Base-by-base conservation (phyloP, 2,113 vertebrate species). In the Sceloporus tristichus region DNA sequence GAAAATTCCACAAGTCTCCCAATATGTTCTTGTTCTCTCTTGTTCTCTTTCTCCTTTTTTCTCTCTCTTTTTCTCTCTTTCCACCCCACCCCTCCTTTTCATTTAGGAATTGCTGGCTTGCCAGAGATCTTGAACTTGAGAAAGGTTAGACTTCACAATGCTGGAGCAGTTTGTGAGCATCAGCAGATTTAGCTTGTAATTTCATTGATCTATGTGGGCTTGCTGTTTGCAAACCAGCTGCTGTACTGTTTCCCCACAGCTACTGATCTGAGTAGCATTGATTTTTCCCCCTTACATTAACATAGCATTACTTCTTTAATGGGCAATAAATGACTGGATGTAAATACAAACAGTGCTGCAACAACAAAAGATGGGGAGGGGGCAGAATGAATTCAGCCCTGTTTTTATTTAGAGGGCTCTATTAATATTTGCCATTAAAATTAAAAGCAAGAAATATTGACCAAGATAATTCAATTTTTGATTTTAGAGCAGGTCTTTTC, bases 301-400 rank as follows among this genome's bases (percentile, higher is more conserved):
- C 97, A 97, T 98, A 97, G 97, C 97, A 98, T 98, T 98, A 97
- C 96, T 97, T 96, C 96, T 97, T 98, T 97, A 98, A 98, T 97
- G 97, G 97, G 96, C 97, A 97, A 97, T 97, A 97, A 98, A 97
- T 98, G 97, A 96, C 97, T 98, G 97, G 94, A 97, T 96, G 96
- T 97, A 97, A 98, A 97, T 97, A 98, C 96, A 97, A 97, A 97
- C 96, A 95, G 96, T 87, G 83, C 86, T 96, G 92, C 95, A 94
- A 95, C 92, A 95, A 95, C 94, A 95, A 96, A 94, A 96, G 95
- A 91, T 88, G 92, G 93, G 94, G 94, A 94, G 93, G 95, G 94
- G 94, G 92, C 34, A 85, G 65, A 93, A 91, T 79, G 18, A 84
- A 18, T 53, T 92, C 87, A n/a, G 62, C 90, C 89, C 86, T 90